Conservation (phyloP, 1,140 invertebrate genomes). For the Sitodiplosis mosellana region DNA sequence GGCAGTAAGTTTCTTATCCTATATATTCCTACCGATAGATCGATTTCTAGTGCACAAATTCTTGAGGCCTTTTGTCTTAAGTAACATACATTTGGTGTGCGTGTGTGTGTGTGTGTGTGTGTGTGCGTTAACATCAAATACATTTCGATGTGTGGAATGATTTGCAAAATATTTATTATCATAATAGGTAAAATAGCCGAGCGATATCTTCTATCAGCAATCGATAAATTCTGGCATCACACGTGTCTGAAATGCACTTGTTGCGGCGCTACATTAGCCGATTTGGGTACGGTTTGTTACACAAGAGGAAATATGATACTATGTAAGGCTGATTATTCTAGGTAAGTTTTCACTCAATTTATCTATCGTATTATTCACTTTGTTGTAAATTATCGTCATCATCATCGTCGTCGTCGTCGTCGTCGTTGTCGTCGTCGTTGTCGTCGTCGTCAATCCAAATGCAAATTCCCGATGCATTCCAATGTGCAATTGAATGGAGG, state of each 20-base stretch:
- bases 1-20: constrained; percentile 22
- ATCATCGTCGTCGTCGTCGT: not conserved
- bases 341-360: constrained; percentile 37
- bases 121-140: too few relatives aligned
- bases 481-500: too few relatives aligned
- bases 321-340: constrained; percentile 83
- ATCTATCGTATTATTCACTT: not conserved
- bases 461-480: too few relatives aligned
- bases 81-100: too few relatives aligned
- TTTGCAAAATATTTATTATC: too few relatives aligned
- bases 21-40: too few relatives aligned
- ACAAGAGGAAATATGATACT: constrained; percentile 81
- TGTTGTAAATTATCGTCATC: not conserved
- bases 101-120: too few relatives aligned
- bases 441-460: not conserved
- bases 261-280: constrained; percentile 67
- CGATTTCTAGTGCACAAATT: too few relatives aligned
- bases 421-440: not conserved
- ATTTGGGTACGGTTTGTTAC: constrained; percentile 78
- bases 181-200: constrained; percentile 58
- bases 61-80: too few relatives aligned
- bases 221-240: constrained; percentile 88
- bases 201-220: constrained; percentile 67
- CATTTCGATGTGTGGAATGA: too few relatives aligned
- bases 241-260: constrained; percentile 81